Conservation (phyloP, 1,140 invertebrate species). For the Condylostylus longicornis region DNA sequence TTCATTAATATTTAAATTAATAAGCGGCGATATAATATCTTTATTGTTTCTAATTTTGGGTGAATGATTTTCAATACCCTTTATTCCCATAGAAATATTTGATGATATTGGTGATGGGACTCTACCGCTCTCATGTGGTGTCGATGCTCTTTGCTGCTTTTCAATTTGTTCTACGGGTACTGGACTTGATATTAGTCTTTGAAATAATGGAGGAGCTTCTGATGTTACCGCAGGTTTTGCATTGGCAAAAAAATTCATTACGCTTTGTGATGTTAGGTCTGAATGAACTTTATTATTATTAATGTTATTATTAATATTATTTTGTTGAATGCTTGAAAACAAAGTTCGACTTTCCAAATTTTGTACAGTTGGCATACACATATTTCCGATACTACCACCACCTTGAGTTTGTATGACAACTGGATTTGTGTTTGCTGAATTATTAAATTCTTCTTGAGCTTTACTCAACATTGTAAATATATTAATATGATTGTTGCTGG, state of each 20-base stretch:
- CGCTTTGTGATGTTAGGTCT: slow-evolving; percentile 50
- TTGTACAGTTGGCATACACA: too few species aligned
- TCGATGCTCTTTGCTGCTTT: slow-evolving; percentile 62
- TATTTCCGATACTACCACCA: slow-evolving; percentile 10
- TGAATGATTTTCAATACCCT: slow-evolving; percentile 29
- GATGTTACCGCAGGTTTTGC: slow-evolving; percentile 45
- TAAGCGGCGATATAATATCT: slow-evolving; percentile 13
- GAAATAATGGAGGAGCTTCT: slow-evolving; percentile 35
- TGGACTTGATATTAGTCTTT: slow-evolving; percentile 44
- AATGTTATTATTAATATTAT: too few species aligned
- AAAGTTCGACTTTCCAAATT: too few species aligned
- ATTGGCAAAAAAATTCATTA: slow-evolving; percentile 72
- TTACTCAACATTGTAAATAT: slow-evolving; percentile 80
- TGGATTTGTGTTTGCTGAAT: slow-evolving; percentile 14
- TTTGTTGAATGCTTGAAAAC: too few species aligned
- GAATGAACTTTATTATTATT: too few species aligned
- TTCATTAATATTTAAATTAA: not conserved
- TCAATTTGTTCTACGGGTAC: slow-evolving; percentile 78
- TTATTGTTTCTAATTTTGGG: slow-evolving; percentile 16
- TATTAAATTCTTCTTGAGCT: slow-evolving; percentile 69
- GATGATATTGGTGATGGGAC: slow-evolving; percentile 14
- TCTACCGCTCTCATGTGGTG: slow-evolving; percentile 40
- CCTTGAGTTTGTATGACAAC: slow-evolving; percentile 11
- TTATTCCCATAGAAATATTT: slow-evolving; percentile 22
- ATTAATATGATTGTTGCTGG: slow-evolving; percentile 38